Evolutionary conservation across 2,888 invertebrate genomes (phyloP), one percentile per base, ranked within the genome.

Genomic region (Drosophila rubida): DNA sequence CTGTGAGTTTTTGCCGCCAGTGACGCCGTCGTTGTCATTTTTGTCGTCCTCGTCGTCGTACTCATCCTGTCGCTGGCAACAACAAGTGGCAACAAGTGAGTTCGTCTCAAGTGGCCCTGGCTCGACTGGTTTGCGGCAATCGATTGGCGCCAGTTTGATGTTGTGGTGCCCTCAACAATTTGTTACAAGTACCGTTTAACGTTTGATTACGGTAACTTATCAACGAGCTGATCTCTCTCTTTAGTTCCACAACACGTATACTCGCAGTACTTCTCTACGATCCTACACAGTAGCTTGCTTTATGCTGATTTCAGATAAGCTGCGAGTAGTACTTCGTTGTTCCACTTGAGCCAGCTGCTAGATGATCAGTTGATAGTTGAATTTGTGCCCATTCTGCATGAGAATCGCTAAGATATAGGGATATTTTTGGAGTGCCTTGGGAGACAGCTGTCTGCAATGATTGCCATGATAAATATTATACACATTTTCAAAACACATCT

Each of bases 1-100:
- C 87, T 83, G 74, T 83, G 78, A 80, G 57, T 76, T 86, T 80
- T 66, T 78, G 80, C 81, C 81, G 81, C 70, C 80, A 75, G 46
- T 67, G 85, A 70, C 82, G 80, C 83, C 83, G 68, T 49, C 61
- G 64, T 61, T 39, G 64, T 59, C 53, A 67, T 65, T 60, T 64
- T 72, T 66, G 70, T 72, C 75, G 49, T 75, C 42, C 73, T 48
- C 19, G 63, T 32, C 5, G 11, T n/a, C n/a, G n/a, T n/a, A n/a
- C 19, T 19, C 19, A 3, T 19, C 19, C 19, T 19, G 19, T 58
- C 30, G 60, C 41, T 63, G 41, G 42, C 63, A 60, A 67, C 27
- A 55, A 75, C 72, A 75, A 75, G 74, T 73, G 68, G 69, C 49
- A 61, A 70, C 76, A 76, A 80, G 85, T 82, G 81, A 53, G 23